These are phyloP conservation scores for Leiothrix lutea DNA, from an alignment of 2,113 vertebrate genomes.

Conservation along the genomic window DNA sequence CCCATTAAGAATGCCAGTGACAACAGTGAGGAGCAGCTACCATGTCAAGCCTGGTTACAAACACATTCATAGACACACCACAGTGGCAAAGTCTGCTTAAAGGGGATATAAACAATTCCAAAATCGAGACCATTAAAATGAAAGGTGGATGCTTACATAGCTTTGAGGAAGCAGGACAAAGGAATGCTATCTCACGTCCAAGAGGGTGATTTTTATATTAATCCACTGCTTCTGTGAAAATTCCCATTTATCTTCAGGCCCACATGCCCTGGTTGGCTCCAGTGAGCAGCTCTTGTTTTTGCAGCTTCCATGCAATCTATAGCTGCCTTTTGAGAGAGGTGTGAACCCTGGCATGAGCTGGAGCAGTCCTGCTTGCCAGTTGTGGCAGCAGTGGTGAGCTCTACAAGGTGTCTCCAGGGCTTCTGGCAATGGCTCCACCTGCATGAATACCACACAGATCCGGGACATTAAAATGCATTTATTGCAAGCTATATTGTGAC, in stretches of 20 bases:
- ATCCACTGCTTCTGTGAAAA: rapidly evolving
- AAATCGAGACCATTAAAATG: neutral
- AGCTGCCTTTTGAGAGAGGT: neutral
- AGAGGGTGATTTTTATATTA: neutral
- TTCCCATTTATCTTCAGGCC: neutral
- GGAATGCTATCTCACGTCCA: neutral
- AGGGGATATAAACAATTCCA: neutral
- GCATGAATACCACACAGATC: neutral
- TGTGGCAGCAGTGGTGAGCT: neutral
- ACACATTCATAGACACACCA: rapidly evolving
- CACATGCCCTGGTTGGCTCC: neutral
- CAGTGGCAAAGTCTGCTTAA: neutral
- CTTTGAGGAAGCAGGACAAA: neutral
- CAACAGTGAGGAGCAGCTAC: neutral
- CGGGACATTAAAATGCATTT: neutral
- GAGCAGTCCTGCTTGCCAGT: neutral
- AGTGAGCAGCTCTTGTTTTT: neutral
- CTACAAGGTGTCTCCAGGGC: neutral
- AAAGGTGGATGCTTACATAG: neutral
- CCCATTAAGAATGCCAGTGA: neutral
- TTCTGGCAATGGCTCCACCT: neutral
- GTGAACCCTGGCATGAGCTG: rapidly evolving
- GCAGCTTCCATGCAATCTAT: neutral
- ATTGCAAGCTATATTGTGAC: neutral
- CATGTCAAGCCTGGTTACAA: neutral